Conservation (phyloP, 2,113 vertebrate genomes). For the Glaucomys volans region DNA sequence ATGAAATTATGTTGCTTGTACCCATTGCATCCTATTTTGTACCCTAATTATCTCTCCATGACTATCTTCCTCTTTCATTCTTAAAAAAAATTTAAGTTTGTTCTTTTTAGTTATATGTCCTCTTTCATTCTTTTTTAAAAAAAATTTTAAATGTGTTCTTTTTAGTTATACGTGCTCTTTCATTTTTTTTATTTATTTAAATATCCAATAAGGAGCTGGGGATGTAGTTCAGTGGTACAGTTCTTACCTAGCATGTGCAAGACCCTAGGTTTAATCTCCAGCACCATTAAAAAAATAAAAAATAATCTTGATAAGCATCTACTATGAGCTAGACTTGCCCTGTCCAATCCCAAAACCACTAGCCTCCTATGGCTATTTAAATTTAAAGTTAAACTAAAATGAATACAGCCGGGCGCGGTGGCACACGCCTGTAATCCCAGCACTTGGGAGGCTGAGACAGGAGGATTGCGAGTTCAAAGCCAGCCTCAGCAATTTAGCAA, state of each 20-base stretch:
- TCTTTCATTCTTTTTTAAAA: neutral
- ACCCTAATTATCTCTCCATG: neutral
- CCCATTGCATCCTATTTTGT: neutral
- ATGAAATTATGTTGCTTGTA: neutral
- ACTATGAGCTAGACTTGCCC: neutral
- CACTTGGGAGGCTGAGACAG: too few species aligned
- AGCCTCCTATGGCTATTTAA: neutral
- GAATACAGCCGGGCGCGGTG: too few species aligned
- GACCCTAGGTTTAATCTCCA: neutral
- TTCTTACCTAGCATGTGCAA: neutral
- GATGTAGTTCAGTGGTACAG: neutral
- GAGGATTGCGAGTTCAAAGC: too few species aligned
- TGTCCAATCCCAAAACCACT: neutral
- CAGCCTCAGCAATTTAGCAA: too few species aligned
- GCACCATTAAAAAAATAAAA: neutral
- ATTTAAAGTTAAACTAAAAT: slow-evolving; percentile 30
- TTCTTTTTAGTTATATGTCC: too few species aligned
- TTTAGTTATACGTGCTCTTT: too few species aligned
- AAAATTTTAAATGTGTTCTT: neutral
- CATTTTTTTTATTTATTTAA: too few species aligned
- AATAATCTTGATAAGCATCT: neutral
- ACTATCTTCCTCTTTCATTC: neutral
- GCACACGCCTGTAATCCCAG: too few species aligned
- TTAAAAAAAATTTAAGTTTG: neutral
- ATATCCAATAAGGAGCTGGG: neutral